A percentile compares a stretch with the other conserved stretches of the same genome.
Evolutionary conservation across 1,140 invertebrate genomes (phyloP).

Genomic region (Caenorhabditis brenneri): DNA sequence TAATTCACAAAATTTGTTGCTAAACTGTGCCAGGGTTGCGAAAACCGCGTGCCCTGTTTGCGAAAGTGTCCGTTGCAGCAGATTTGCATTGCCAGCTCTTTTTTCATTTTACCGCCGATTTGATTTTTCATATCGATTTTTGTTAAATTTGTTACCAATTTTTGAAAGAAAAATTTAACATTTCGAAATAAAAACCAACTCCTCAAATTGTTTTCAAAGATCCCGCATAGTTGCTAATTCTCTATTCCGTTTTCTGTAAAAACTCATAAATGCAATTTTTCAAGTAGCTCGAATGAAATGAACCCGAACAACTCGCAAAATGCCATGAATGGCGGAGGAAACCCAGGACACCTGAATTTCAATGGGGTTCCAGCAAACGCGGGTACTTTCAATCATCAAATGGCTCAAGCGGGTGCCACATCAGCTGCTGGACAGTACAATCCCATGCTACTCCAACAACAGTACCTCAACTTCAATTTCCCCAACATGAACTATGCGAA

Average conservation of each 20-base stretch:
- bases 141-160: neutral
- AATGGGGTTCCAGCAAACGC: neutral
- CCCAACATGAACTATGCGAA: conserved; percentile 43
- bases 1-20: neutral
- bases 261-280: neutral
- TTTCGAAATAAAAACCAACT: too few species aligned
- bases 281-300: conserved; percentile 18
- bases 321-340: neutral
- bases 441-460: conserved; percentile 51
- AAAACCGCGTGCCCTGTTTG: neutral
- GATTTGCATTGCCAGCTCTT: neutral
- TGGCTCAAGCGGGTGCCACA: neutral
- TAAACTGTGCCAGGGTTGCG: neutral
- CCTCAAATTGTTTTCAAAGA: too few species aligned
- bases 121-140: conserved; percentile 33
- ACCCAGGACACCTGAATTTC: neutral
- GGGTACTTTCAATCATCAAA: neutral
- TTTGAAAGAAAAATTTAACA: neutral
- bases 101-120: conserved; percentile 1
- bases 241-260: neutral
- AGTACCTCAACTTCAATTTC: conserved; percentile 46
- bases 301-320: conserved; percentile 14
- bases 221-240: too few species aligned
- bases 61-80: neutral
- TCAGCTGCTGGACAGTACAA: conserved; percentile 40